Percentiles rank a stretch among this genome's conserved stretches.
Conservation (phyloP, 2,888 invertebrate species). For the Caenorhabditis wallacei region DNA sequence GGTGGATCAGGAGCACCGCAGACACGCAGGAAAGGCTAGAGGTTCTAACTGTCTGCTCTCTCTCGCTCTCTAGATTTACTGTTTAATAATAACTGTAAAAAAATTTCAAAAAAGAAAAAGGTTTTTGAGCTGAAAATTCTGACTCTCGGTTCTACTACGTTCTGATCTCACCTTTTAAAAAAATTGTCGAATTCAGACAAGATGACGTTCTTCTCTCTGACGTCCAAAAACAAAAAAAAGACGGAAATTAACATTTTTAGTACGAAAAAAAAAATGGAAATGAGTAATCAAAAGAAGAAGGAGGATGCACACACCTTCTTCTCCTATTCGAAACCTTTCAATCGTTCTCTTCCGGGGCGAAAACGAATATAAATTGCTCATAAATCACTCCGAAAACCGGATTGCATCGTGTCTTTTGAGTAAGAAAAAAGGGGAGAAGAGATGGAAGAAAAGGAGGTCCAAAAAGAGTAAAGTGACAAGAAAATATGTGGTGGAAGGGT, state of each 20-base stretch:
- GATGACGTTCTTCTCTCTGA: not conserved
- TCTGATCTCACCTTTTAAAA: too few species aligned
- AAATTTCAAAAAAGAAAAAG: too few species aligned
- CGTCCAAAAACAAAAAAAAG: not conserved
- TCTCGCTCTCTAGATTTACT: too few species aligned
- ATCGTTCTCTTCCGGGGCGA: not conserved
- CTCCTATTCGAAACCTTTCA: conserved; percentile 44
- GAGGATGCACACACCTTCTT: conserved; percentile 5
- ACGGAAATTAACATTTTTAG: not conserved
- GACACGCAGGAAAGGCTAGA: too few species aligned
- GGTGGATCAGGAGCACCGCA: too few species aligned
- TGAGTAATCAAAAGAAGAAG: conserved; percentile 33
- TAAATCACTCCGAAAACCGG: conserved; percentile 37
- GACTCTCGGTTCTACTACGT: too few species aligned
- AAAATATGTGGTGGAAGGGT: not conserved
- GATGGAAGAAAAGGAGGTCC: not conserved
- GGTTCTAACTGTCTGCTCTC: too few species aligned
- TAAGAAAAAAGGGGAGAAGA: not conserved
- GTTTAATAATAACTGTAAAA: too few species aligned
- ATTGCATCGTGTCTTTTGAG: not conserved
- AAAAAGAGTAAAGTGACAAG: conserved; percentile 17
- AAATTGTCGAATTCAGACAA: too few species aligned
- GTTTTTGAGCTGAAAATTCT: too few species aligned
- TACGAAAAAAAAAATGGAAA: not conserved
- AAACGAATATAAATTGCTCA: conserved; percentile 32